A percentile compares a stretch with the other conserved stretches of the same genome.
Conservation (phyloP, 1,140 invertebrate species). For the Drosophila sp. region DNA sequence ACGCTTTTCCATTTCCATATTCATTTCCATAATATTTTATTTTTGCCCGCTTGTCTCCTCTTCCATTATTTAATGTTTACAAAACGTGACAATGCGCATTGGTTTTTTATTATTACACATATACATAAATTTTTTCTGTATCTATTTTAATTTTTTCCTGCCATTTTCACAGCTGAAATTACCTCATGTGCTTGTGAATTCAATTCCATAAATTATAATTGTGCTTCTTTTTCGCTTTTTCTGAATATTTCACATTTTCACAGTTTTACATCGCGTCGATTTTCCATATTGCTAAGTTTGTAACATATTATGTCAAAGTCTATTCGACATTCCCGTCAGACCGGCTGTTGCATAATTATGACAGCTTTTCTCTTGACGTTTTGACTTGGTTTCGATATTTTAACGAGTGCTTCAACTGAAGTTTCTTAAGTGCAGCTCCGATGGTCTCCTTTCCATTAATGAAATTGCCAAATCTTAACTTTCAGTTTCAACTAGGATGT, state of each 20-base stretch:
- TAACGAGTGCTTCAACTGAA: not conserved
- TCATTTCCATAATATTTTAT: too few relatives aligned
- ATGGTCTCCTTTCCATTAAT: slow-evolving; percentile 3
- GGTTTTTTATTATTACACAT: slow-evolving; percentile 35
- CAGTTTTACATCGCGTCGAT: slow-evolving; percentile 48
- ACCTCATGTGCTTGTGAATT: slow-evolving; percentile 58
- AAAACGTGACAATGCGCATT: slow-evolving; percentile 69
- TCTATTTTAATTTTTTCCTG: slow-evolving; percentile 29
- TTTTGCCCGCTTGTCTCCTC: not conserved
- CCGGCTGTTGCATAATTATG: slow-evolving; percentile 71
- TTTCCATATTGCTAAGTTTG: slow-evolving; percentile 17
- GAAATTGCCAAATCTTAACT: slow-evolving; percentile 1
- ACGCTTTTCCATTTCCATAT: slow-evolving; percentile 60
- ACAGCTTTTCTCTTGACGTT: slow-evolving; percentile 58
- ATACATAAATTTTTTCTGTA: slow-evolving; percentile 42
- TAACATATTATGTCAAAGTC: slow-evolving; percentile 3
- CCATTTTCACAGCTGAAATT: slow-evolving; percentile 63
- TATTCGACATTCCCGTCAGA: slow-evolving; percentile 58
- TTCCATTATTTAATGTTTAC: slow-evolving; percentile 45
- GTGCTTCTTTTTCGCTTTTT: slow-evolving; percentile 17
- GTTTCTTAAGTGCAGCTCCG: not conserved
- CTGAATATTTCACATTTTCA: slow-evolving; percentile 46
- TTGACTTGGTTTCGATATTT: slow-evolving; percentile 42
- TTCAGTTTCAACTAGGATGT: slow-evolving; percentile 3
- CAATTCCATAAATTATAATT: slow-evolving; percentile 43